Evolutionary conservation across 2,113 vertebrate genomes (phyloP), one percentile per base, ranked within the genome.

Genomic region (Cygnus buccinator): DNA sequence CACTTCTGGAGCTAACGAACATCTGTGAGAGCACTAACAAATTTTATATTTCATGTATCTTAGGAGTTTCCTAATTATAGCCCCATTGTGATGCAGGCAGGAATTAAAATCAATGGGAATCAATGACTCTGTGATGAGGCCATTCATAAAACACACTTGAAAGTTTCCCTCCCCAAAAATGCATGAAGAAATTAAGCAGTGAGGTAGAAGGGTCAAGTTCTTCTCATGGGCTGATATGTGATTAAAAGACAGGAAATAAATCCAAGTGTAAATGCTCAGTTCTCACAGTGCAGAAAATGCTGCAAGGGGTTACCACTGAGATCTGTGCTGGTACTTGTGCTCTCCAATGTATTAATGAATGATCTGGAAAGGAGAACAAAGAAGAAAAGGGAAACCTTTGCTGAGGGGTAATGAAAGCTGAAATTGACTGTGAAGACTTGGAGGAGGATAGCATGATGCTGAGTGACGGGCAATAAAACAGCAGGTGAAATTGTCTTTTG

Each of bases 161-260:
- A 94, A 71, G 12, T 59, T 52, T 92, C 37, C 23, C 18, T 81
- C 26, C 73, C n/a, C 43, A 29, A 80, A 93, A 81, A 67, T 46
- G 67, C 0, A 0, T 43, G 25, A 67, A 55, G 57, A 94, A 46
- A 87, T 62, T 44, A 35, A 70, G 7, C 25, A 92, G 48, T 0
- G 4, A 54, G 37, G 65, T 52, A 55, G 65, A 90, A 92, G 46
- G 29, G 28, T 92, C 23, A 39, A 54, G 44, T 54, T 90, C 37
- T 62, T 76, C 62, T 90, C 21, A 29, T 13, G 52, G 44, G 28
- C 29, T 63, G 55, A 16, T 35, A 76, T 0, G 11, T 62, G 76
- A 77, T 80, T 88, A 84, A 93, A 90, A 90, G 46, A 46, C 14
- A 90, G 33, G 76, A 83, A 86, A 84, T 70, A 77, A 81, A 89